phyloP scores from a whole-genome alignment of 30 jellyfish, hydroid and myxozoan genomes.

The Hydra vulgaris region DNA sequence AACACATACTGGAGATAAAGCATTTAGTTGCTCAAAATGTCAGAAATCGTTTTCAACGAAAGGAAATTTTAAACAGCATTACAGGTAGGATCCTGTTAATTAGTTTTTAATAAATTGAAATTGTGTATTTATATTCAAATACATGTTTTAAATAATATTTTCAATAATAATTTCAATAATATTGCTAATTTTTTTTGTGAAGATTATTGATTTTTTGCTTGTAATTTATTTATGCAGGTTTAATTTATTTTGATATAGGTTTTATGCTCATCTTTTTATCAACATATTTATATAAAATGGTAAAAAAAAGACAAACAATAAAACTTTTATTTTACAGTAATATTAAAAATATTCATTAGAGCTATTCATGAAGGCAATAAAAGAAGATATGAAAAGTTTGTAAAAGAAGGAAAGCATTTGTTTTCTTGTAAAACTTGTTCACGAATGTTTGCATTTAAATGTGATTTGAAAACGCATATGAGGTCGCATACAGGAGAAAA shows the following conservation, averaged over 20 bases:
- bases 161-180: no score
- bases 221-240: no score
- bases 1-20: not conserved
- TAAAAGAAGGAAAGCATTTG: not conserved
- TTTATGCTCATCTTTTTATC: no score
- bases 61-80: not conserved
- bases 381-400: not conserved
- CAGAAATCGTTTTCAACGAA: not conserved
- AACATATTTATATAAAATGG: no score
- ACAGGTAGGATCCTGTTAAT: not conserved
- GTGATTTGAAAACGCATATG: constrained; percentile 15
- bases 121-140: no score
- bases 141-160: no score
- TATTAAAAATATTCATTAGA: not conserved
- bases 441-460: constrained; percentile 1
- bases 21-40: not conserved
- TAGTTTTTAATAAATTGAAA: no score
- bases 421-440: constrained; percentile 17
- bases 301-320: no score
- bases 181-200: no score
- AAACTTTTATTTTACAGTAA: no score
- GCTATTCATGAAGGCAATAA: not conserved
- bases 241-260: no score
- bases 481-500: constrained; percentile 26
- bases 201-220: no score